These are phyloP conservation scores for Zosterops borbonicus DNA, from an alignment of 2,113 vertebrate genomes.

Conservation along the genomic window DNA sequence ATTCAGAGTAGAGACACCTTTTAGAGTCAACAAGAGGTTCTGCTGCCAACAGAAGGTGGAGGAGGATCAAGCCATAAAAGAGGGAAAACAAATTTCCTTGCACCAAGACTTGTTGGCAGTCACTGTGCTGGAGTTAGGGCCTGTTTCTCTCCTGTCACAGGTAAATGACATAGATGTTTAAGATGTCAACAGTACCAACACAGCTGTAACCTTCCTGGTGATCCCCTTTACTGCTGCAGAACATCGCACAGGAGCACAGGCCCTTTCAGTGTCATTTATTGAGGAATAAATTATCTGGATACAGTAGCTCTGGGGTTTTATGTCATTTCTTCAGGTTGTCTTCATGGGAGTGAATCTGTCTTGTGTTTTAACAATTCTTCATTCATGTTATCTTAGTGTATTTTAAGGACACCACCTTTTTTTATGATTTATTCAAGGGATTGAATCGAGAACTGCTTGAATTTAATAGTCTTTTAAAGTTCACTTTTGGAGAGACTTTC, in stretches of 20 bases:
- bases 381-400: not conserved
- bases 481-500: not conserved
- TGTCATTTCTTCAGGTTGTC: not conserved
- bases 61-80: not conserved
- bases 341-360: not conserved
- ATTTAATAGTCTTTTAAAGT: not conserved
- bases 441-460: not conserved
- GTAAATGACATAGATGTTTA: not conserved
- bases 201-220: not conserved
- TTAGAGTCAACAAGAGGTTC: not conserved
- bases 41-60: not conserved
- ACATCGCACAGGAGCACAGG: not conserved
- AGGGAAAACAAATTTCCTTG: not conserved
- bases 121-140: not conserved
- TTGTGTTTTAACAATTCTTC: not conserved
- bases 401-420: not conserved
- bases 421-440: not conserved
- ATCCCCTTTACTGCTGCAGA: not conserved
- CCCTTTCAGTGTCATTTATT: accelerated
- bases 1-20: not conserved
- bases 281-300: not conserved
- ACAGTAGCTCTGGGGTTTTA: not conserved
- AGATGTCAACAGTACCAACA: not conserved
- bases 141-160: accelerated
- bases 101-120: not conserved